phyloP scores from a whole-genome alignment of 1,140 invertebrate species.

The Portunus trituberculatus region DNA sequence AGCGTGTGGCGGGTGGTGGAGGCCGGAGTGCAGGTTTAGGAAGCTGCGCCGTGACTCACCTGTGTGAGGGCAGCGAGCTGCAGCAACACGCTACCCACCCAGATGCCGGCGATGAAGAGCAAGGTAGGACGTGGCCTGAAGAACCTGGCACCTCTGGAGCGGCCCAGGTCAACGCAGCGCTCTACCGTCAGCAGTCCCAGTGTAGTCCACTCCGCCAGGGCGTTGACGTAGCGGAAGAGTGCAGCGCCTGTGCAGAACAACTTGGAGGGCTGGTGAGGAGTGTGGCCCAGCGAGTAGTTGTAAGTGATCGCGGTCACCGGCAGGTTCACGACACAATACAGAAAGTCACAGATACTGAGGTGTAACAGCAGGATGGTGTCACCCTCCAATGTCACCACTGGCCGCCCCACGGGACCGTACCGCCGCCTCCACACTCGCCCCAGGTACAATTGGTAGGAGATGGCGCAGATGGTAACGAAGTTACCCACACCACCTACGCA shows the following conservation, averaged over 20 bases:
- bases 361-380: conserved; percentile 72
- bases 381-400: conserved; percentile 55
- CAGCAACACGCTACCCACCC: conserved; percentile 62
- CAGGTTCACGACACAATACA: conserved; percentile 75
- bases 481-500: conserved; percentile 53
- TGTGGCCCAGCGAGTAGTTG: neutral
- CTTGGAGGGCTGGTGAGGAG: neutral
- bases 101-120: conserved; percentile 59
- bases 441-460: conserved; percentile 49
- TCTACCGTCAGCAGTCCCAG: conserved; percentile 67
- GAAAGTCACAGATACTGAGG: conserved; percentile 72
- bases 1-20: neutral
- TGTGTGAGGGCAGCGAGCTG: conserved; percentile 42
- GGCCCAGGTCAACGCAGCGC: conserved; percentile 65
- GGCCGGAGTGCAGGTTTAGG: neutral
- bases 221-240: conserved; percentile 72
- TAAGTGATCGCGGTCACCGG: conserved; percentile 68
- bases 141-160: conserved; percentile 40
- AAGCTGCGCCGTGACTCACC: conserved; percentile 5
- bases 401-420: neutral
- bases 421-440: conserved; percentile 46
- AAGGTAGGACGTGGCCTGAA: conserved; percentile 59
- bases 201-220: conserved; percentile 73
- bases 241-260: conserved; percentile 64
- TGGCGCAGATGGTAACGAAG: conserved; percentile 46